Percentiles rank a stretch among this genome's conserved stretches.
These are phyloP conservation scores for Eptatretus atami DNA, from an alignment of 2,797 vertebrate species.

Conservation along the genomic window DNA sequence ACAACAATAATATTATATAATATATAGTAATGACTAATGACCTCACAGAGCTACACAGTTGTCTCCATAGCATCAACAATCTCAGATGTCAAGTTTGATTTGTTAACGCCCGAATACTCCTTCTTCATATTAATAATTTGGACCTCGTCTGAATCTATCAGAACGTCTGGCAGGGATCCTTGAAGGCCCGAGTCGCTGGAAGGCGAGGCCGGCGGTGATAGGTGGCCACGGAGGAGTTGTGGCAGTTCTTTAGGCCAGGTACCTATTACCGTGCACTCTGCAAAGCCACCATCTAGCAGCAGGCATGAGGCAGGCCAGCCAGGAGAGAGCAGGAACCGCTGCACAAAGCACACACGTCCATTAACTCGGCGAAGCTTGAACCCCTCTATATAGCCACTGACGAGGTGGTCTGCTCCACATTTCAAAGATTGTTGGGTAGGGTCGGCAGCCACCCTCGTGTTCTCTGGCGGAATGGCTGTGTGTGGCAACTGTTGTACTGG, in stretches of 20 bases:
- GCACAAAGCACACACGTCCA: constrained; percentile 93
- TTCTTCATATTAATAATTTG: too few species aligned
- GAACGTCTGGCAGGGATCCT: constrained; percentile 23
- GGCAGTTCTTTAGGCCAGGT: background rate
- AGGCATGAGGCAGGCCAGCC: constrained; percentile 12
- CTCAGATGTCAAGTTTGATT: constrained; percentile 31
- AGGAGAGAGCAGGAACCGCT: constrained; percentile 27
- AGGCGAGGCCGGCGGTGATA: background rate
- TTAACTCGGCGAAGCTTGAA: constrained; percentile 89
- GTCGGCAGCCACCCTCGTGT: constrained; percentile 25
- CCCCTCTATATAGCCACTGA: constrained; percentile 24
- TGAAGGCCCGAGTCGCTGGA: constrained; percentile 56
- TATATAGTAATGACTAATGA: too few species aligned
- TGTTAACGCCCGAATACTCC: too few species aligned
- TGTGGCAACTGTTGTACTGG: constrained; percentile 69
- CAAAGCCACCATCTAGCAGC: constrained; percentile 16
- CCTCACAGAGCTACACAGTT: constrained; percentile 25
- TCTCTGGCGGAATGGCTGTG: constrained; percentile 32
- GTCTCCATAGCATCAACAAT: constrained; percentile 97
- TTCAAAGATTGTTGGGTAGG: constrained; percentile 37
- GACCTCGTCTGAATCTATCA: too few species aligned
- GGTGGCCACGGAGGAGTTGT: background rate
- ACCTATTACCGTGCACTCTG: constrained; percentile 15
- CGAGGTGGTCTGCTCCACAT: too few species aligned
- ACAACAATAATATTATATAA: too few species aligned